A percentile compares a stretch with the other conserved stretches of the same genome.
phyloP scores from a whole-genome alignment of 1,140 invertebrate genomes.

The Bombus ignitus region DNA sequence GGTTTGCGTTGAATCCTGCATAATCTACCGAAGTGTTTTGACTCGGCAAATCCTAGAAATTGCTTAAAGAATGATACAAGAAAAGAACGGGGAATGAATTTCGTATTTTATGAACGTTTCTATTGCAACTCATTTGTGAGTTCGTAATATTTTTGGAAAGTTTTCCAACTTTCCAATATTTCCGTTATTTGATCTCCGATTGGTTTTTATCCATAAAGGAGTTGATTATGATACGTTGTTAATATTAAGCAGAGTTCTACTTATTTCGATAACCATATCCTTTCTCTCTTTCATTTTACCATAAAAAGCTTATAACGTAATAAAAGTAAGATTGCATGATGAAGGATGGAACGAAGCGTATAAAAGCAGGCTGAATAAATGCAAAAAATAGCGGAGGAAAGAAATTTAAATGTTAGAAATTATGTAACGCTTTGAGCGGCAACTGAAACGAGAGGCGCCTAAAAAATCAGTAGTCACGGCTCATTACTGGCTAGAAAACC shows the following conservation, averaged over 20 bases:
- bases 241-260: not conserved
- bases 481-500: not conserved
- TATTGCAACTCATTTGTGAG: not conserved
- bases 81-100: slow-evolving; percentile 32
- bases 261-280: too few species aligned
- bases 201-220: not conserved
- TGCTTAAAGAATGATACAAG: slow-evolving; percentile 18
- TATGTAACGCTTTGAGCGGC: not conserved
- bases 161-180: not conserved
- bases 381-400: too few species aligned
- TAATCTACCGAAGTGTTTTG: slow-evolving; percentile 56
- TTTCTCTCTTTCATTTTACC: not conserved
- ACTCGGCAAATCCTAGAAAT: slow-evolving; percentile 6
- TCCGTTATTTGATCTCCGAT: not conserved
- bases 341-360: too few species aligned
- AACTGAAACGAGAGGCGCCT: not conserved
- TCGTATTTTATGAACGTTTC: not conserved
- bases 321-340: not conserved
- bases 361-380: not conserved
- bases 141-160: not conserved
- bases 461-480: slow-evolving; percentile 18
- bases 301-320: not conserved
- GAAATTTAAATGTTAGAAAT: not conserved
- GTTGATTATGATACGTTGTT: not conserved
- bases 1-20: slow-evolving; percentile 26